These are phyloP conservation scores for Adoxophyes honmai DNA, from an alignment of 1,140 invertebrate species.

Conservation along the genomic window DNA sequence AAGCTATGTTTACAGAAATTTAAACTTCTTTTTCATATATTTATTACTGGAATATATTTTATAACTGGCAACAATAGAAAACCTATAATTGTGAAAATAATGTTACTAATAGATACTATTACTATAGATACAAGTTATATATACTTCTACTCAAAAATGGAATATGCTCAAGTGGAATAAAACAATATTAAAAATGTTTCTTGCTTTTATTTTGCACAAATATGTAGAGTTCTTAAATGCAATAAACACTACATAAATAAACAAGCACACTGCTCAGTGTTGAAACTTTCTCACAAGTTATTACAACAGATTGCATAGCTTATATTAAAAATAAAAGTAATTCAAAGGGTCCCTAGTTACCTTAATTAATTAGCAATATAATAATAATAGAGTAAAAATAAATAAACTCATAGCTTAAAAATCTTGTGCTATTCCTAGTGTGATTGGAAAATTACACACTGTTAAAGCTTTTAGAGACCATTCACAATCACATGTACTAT, in stretches of 20 bases:
- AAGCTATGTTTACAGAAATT: too few species aligned
- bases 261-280: not conserved
- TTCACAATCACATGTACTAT: too few species aligned
- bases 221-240: not conserved
- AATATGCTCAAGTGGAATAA: constrained; percentile 25
- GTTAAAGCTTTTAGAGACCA: too few species aligned
- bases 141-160: constrained; percentile 32
- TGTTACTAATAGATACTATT: not conserved
- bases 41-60: too few species aligned
- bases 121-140: constrained; percentile 55
- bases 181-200: not conserved
- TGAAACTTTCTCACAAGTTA: not conserved
- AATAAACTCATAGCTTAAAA: too few species aligned
- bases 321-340: not conserved
- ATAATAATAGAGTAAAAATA: too few species aligned
- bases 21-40: too few species aligned
- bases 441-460: too few species aligned
- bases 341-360: not conserved
- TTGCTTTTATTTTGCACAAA: not conserved
- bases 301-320: not conserved
- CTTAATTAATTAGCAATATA: too few species aligned
- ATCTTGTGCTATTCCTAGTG: too few species aligned
- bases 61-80: too few species aligned
- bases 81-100: too few species aligned
- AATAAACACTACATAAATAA: constrained; percentile 1